These are phyloP conservation scores for Tachycineta bicolor DNA, from an alignment of 2,113 vertebrate genomes.

Conservation along the genomic window DNA sequence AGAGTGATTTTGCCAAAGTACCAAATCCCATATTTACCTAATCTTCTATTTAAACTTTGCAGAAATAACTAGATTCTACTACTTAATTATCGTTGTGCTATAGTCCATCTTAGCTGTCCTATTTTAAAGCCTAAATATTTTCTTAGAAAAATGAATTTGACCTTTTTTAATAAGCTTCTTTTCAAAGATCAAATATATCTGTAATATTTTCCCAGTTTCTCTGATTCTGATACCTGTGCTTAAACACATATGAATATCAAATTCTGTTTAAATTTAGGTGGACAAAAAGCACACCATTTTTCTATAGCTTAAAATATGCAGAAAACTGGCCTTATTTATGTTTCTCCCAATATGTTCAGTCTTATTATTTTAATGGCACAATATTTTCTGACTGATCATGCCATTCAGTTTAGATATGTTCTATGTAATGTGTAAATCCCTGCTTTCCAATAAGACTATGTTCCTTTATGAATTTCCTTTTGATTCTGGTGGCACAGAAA, in stretches of 20 bases:
- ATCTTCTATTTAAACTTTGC: conserved; percentile 18
- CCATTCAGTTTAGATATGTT: not conserved
- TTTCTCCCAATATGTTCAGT: not conserved
- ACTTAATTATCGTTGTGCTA: not conserved
- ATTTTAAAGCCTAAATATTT: conserved; percentile 23
- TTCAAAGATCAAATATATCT: not conserved
- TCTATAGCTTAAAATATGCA: not conserved
- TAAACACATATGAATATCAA: not conserved
- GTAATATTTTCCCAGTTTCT: not conserved
- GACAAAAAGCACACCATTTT: not conserved
- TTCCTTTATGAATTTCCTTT: not conserved
- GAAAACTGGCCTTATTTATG: not conserved
- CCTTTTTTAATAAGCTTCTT: conserved; percentile 15
- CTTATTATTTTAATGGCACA: not conserved
- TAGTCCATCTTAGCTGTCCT: not conserved
- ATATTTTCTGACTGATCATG: not conserved
- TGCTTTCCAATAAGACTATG: not conserved
- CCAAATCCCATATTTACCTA: conserved; percentile 7
- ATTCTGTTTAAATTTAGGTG: not conserved
- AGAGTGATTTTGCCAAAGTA: not conserved
- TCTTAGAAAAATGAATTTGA: conserved; percentile 31
- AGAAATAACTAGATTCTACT: conserved; percentile 15
- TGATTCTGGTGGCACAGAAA: not conserved
- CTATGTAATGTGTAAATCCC: not conserved
- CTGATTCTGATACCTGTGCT: not conserved